A percentile compares a stretch with the other conserved stretches of the same genome.
phyloP scores from a whole-genome alignment of 2,888 invertebrate species.

The Ennomos fuscantarius region DNA sequence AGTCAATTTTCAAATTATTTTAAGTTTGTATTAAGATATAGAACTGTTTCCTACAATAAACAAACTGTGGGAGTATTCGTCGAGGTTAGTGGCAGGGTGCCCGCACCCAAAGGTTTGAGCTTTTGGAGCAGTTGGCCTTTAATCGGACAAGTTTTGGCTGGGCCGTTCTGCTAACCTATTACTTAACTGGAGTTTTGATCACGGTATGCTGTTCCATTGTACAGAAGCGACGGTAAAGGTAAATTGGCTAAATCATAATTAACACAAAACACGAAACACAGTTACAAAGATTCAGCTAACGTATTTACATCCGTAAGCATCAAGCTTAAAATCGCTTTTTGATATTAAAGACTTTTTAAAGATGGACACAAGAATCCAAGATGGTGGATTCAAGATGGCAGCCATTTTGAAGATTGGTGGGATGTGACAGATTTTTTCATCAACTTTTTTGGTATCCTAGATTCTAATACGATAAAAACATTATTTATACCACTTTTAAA shows the following conservation, averaged over 20 bases:
- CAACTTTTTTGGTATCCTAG: too few species aligned
- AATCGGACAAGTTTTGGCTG: slow-evolving; percentile 37
- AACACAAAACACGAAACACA: not conserved
- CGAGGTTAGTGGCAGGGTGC: slow-evolving; percentile 60
- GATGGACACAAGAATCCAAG: too few species aligned
- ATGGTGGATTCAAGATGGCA: too few species aligned
- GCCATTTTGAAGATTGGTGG: too few species aligned
- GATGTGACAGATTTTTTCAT: too few species aligned
- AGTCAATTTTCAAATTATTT: too few species aligned
- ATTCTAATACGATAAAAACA: too few species aligned
- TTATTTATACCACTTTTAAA: too few species aligned
- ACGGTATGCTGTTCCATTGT: slow-evolving; percentile 15
- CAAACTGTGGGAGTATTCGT: slow-evolving; percentile 41
- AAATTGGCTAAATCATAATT: slow-evolving; percentile 1
- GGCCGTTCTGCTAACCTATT: slow-evolving; percentile 36
- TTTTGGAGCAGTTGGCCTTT: slow-evolving; percentile 41
- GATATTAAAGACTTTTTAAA: too few species aligned
- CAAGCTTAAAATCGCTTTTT: too few species aligned
- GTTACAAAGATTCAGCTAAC: too few species aligned
- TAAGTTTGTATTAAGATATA: slow-evolving; percentile 14
- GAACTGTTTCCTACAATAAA: slow-evolving; percentile 12
- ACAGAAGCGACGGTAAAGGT: not conserved
- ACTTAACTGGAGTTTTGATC: slow-evolving; percentile 25
- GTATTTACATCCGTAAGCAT: too few species aligned
- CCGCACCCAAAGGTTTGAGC: slow-evolving; percentile 47